Percentiles rank a stretch among this genome's conserved stretches.
Conservation (phyloP, 2,113 vertebrate genomes). For the Lophochroa leadbeateri region DNA sequence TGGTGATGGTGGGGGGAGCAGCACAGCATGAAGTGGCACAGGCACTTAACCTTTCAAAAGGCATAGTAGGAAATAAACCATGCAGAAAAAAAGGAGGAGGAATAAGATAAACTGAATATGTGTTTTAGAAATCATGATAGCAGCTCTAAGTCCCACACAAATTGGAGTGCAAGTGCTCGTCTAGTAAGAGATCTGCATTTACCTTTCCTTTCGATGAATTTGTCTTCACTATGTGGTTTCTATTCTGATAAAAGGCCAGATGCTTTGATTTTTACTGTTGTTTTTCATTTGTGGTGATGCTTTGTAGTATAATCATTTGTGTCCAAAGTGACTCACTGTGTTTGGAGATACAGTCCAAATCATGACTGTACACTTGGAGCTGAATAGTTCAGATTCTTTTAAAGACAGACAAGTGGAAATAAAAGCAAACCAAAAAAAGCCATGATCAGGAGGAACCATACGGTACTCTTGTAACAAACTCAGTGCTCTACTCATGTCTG, state of each 20-base stretch:
- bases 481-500: neutral
- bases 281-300: neutral
- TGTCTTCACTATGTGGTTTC: neutral
- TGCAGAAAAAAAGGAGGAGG: neutral
- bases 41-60: neutral
- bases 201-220: neutral
- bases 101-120: neutral
- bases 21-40: neutral
- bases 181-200: neutral
- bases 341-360: neutral
- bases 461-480: constrained; percentile 32
- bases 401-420: neutral
- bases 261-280: neutral
- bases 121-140: neutral
- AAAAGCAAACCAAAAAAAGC: neutral
- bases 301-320: neutral
- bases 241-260: neutral
- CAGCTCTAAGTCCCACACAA: neutral
- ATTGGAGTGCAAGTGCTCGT: neutral
- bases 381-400: neutral
- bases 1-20: neutral
- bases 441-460: constrained; percentile 12
- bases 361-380: neutral
- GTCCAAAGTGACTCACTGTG: neutral
- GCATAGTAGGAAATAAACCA: neutral